phyloP scores from a whole-genome alignment of 2,888 invertebrate species.

The Eupithecia abbreviata region DNA sequence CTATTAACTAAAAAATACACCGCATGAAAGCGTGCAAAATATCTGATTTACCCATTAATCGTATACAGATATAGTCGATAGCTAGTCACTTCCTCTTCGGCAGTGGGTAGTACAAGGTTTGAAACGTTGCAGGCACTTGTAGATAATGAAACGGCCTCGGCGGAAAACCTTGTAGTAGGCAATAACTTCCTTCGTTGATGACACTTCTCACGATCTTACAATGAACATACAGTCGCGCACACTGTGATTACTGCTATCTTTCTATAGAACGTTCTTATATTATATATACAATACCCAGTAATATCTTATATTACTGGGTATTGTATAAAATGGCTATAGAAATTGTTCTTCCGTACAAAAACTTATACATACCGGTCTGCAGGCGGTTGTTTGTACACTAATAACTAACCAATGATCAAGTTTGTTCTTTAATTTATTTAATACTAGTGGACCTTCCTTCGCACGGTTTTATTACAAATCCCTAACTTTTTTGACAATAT shows the following conservation, averaged over 20 bases:
- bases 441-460: too few relatives aligned
- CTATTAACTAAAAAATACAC: background rate
- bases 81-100: background rate
- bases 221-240: background rate
- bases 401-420: background rate
- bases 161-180: conserved; percentile 11
- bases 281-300: too few relatives aligned
- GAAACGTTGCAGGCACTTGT: background rate
- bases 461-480: too few relatives aligned
- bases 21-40: background rate
- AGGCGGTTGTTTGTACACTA: background rate
- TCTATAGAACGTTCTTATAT: background rate
- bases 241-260: background rate
- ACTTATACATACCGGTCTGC: background rate
- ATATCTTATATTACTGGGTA: too few relatives aligned
- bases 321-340: background rate
- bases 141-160: conserved; percentile 4
- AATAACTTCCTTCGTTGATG: background rate
- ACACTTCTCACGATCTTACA: conserved; percentile 3
- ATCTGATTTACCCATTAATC: background rate
- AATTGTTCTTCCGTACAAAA: background rate
- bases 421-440: too few relatives aligned
- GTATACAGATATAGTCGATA: background rate
- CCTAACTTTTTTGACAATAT: too few relatives aligned
- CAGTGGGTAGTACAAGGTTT: background rate